phyloP scores from a whole-genome alignment of 2,113 vertebrate species.

The Triplophysa rosa region DNA sequence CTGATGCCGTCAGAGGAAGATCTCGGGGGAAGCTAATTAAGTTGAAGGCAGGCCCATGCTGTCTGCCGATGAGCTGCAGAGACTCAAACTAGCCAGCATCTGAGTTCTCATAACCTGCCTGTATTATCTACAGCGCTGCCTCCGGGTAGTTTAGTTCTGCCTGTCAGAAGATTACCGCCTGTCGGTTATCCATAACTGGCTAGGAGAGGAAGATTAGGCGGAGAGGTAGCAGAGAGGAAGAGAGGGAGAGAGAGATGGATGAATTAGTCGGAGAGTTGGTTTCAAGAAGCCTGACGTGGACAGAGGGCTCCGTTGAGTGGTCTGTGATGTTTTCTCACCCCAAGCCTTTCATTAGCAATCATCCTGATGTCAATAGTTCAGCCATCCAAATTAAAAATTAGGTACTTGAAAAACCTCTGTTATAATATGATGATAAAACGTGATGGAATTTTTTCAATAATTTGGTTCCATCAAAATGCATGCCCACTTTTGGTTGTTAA shows the following conservation, averaged over 20 bases:
- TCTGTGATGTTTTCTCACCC: neutral
- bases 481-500: too few species aligned
- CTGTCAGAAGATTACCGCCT: conserved; percentile 48
- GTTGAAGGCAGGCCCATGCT: conserved; percentile 51
- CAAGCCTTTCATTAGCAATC: too few species aligned
- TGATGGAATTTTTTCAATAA: too few species aligned
- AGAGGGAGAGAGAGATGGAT: conserved; percentile 20
- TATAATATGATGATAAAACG: too few species aligned
- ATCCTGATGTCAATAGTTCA: too few species aligned
- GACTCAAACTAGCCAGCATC: conserved; percentile 42
- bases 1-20: conserved; percentile 46
- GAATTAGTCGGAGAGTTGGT: conserved; percentile 17
- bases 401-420: too few species aligned
- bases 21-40: conserved; percentile 59
- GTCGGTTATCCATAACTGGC: conserved; percentile 34
- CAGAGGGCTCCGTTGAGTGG: conserved; percentile 31
- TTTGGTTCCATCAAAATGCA: too few species aligned
- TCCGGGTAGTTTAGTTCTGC: conserved; percentile 30
- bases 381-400: too few species aligned
- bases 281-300: conserved; percentile 21
- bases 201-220: conserved; percentile 24
- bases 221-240: conserved; percentile 14
- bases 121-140: conserved; percentile 42
- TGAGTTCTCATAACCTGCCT: conserved; percentile 44
- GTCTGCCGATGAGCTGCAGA: conserved; percentile 53